Conservation (phyloP, 2,113 vertebrate genomes). For the Serinus canaria region DNA sequence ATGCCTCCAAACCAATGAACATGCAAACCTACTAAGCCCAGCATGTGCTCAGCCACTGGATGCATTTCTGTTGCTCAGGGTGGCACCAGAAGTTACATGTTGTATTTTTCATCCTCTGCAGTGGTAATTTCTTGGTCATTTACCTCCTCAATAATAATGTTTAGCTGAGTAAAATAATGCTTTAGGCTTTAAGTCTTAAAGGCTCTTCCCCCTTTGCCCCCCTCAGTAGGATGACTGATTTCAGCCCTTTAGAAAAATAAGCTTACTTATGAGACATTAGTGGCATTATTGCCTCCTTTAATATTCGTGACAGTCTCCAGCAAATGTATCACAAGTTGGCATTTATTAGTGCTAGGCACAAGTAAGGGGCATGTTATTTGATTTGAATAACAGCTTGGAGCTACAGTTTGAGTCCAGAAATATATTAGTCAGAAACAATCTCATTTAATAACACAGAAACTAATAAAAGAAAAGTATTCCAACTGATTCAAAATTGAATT, state of each 20-base stretch:
- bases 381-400: constrained; percentile 99
- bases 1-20: constrained; percentile 29
- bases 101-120: constrained; percentile 45
- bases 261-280: constrained; percentile 80
- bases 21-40: neutral
- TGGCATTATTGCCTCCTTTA: constrained; percentile 84
- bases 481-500: constrained; percentile 98
- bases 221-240: constrained; percentile 66
- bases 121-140: constrained; percentile 42
- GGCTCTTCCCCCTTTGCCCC: constrained; percentile 35
- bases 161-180: constrained; percentile 50
- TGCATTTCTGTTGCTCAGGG: constrained; percentile 14
- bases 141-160: constrained; percentile 45
- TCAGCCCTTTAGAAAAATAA: constrained; percentile 79
- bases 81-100: constrained; percentile 40
- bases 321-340: constrained; percentile 96
- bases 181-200: constrained; percentile 69
- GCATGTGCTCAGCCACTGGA: constrained; percentile 3
- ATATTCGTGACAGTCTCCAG: constrained; percentile 85
- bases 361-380: constrained; percentile 99
- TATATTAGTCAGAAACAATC: constrained; percentile 99
- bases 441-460: constrained; percentile 99
- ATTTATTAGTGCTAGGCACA: constrained; percentile 98
- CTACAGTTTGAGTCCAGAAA: constrained; percentile 91
- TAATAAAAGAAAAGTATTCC: constrained; percentile 97